Base-by-base conservation (phyloP, 64 coral and sea anemone species). In the Cladopsammia gracilis region DNA sequence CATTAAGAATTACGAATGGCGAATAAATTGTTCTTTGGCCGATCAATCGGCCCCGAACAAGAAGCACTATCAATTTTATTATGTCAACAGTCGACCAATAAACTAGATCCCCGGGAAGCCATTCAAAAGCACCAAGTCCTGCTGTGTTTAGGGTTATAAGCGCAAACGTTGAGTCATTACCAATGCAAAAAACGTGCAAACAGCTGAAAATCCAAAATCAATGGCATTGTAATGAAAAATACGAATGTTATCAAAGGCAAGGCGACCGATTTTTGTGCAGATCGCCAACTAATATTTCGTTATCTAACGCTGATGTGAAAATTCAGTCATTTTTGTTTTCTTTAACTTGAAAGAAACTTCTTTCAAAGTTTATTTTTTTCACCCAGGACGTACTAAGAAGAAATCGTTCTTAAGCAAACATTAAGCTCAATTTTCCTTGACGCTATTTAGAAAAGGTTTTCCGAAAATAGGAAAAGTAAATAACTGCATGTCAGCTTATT, bases 171-270 rank as follows among this genome's bases (percentile, higher is more conserved):
- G 58, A 82, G 18, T 25, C 62, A 67, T 82, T 82, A 82, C 34
- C 34, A 48, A 82, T 84, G 80, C 62, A 84, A 24, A 67, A 84
- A 84, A 84, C 80, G 80, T 84, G 80, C 80, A 67, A 14, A 62
- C 61, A 49, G 61, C 60, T 67, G n/a, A 68, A 20, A 20, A 16
- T 25, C n/a, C 47, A 70, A 58, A 26, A 25, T 58, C 50, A 78
- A 58, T 57, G 22, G 50, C 23, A 78, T 78, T 58, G 76, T 78
- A n/a, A 46, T 62, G 44, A 62, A 67, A 25, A 48, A 68, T 14
- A 5, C 20, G 1, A 18, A 25, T 6, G 14, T 18, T 67, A 84
- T 84, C 80, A 65, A 48, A 67, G 10, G 20, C 11, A 46, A 84
- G 16, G 16, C 45, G 60, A 49, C 13, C 26, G 18, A 11, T 12